These are phyloP conservation scores for Leptopilina drosophilae DNA, from an alignment of 2,888 invertebrate genomes.

Conservation along the genomic window DNA sequence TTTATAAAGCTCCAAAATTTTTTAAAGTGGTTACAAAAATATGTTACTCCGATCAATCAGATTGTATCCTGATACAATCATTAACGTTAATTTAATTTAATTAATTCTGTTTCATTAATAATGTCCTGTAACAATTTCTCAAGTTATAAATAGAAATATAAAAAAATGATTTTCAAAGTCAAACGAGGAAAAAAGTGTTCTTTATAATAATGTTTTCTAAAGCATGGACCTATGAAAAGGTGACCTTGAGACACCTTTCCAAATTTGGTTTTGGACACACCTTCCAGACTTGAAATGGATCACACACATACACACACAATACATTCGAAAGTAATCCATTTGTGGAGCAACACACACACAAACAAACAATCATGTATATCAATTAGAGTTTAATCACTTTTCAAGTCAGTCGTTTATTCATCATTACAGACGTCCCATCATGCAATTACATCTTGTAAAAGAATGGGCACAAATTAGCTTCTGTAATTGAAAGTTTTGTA, in stretches of 20 bases:
- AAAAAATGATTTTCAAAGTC: neutral
- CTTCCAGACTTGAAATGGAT: neutral
- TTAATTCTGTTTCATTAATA: no score
- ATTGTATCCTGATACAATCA: no score
- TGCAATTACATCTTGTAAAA: slow-evolving; percentile 24
- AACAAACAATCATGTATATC: neutral
- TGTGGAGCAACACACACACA: neutral
- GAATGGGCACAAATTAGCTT: slow-evolving; percentile 29
- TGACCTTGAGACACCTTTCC: slow-evolving; percentile 11
- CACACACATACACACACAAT: slow-evolving; percentile 4
- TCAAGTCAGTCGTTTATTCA: slow-evolving; percentile 2
- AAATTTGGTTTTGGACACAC: slow-evolving; percentile 2
- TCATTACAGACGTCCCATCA: slow-evolving; percentile 24
- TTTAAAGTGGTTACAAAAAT: no score
- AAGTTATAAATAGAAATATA: no score
- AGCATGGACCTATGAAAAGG: neutral
- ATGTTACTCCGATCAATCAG: no score
- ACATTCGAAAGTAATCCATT: neutral
- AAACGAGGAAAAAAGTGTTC: neutral
- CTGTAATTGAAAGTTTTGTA: slow-evolving; percentile 33
- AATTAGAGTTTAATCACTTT: slow-evolving; percentile 14
- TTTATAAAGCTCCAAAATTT: no score
- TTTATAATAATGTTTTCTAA: neutral
- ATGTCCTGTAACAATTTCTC: no score
- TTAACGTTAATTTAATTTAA: no score